phyloP scores from a whole-genome alignment of 2,113 vertebrate species.

The Phoxinus phoxinus region DNA sequence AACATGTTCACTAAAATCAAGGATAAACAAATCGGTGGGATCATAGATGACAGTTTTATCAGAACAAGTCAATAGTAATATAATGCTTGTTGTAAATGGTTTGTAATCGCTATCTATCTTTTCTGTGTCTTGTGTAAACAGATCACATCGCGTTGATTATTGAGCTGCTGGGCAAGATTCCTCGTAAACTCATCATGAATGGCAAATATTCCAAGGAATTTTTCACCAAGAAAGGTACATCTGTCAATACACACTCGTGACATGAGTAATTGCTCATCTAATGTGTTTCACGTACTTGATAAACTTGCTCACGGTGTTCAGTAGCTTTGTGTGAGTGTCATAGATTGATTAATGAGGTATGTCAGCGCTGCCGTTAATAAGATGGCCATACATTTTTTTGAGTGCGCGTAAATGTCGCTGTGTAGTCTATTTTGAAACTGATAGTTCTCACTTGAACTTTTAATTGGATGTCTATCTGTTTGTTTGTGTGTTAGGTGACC shows the following conservation, averaged over 20 bases:
- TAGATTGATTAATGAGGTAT: not conserved
- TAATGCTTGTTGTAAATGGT: not conserved
- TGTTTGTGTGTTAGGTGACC: conserved; percentile 79
- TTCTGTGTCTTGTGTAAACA: conserved; percentile 59
- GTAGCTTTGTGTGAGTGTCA: not conserved
- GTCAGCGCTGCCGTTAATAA: not conserved
- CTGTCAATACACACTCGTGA: not conserved
- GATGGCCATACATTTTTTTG: not conserved
- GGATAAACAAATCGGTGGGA: not conserved
- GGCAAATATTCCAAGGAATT: conserved; percentile 99
- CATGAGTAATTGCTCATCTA: not conserved
- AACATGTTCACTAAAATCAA: not conserved
- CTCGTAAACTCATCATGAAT: conserved; percentile 91
- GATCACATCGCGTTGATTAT: conserved; percentile 99
- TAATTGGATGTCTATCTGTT: not conserved
- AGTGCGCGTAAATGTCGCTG: not conserved
- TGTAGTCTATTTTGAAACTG: not conserved
- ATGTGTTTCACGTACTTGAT: not conserved
- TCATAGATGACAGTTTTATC: not conserved
- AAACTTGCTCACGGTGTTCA: not conserved
- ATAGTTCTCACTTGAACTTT: not conserved
- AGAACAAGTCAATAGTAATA: not conserved
- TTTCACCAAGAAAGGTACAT: conserved; percentile 98
- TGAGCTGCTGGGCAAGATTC: conserved; percentile 95
- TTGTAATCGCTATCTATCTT: not conserved